A percentile compares a stretch with the other conserved stretches of the same genome.
Evolutionary conservation across 1,140 invertebrate genomes (phyloP).

Genomic region (Latrodectus geometricus): DNA sequence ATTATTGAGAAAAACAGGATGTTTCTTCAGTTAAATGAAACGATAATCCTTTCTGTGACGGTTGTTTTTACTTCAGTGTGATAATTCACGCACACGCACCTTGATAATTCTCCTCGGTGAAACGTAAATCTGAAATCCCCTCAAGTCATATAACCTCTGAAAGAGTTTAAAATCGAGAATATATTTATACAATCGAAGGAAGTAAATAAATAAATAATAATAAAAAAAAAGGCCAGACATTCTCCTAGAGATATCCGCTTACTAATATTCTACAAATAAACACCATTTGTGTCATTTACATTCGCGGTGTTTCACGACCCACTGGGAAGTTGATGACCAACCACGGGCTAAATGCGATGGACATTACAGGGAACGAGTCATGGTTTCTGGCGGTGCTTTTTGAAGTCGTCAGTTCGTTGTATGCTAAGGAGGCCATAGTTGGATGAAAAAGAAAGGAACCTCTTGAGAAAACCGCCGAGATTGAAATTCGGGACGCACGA

Average conservation of each 20-base stretch:
- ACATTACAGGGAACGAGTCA: conserved; percentile 22
- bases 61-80: no score
- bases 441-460: neutral
- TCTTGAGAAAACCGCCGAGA: neutral
- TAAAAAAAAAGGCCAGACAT: neutral
- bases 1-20: no score
- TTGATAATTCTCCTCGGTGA: no score
- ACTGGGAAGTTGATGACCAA: neutral
- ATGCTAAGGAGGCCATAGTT: conserved; percentile 19
- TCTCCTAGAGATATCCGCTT: neutral
- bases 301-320: neutral
- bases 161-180: neutral
- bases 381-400: conserved; percentile 17
- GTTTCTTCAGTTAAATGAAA: no score
- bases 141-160: no score
- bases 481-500: conserved; percentile 29
- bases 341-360: neutral
- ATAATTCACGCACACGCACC: no score
- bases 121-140: no score
- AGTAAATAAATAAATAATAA: neutral
- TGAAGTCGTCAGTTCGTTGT: conserved; percentile 25
- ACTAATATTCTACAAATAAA: neutral
- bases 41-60: no score
- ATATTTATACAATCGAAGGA: neutral
- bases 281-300: neutral